These are phyloP conservation scores for Lasioglossum pauxillum DNA, from an alignment of 2,888 invertebrate genomes.

Conservation along the genomic window DNA sequence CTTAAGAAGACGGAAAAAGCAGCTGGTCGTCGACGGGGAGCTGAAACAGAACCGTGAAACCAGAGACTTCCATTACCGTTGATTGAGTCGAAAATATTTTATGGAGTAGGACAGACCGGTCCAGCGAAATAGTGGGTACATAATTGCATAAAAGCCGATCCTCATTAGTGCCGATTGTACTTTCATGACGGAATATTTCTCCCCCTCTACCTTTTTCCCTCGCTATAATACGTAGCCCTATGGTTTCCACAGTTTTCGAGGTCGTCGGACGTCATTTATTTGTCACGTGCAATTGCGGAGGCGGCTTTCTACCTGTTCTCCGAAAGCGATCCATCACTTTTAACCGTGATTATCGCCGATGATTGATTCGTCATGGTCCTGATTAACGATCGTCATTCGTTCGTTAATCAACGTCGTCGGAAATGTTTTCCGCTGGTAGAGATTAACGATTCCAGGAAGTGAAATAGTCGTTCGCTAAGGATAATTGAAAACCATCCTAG, in stretches of 20 bases:
- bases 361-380: slow-evolving; percentile 43
- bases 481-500: not conserved
- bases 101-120: not conserved
- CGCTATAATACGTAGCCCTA: not conserved
- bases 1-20: not conserved
- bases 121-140: slow-evolving; percentile 22
- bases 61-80: slow-evolving; percentile 33
- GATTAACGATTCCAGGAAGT: slow-evolving; percentile 7
- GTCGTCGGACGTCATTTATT: slow-evolving; percentile 5
- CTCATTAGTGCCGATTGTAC: slow-evolving; percentile 25
- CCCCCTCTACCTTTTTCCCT: not conserved
- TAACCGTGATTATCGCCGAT: slow-evolving; percentile 33
- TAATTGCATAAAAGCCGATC: slow-evolving; percentile 37
- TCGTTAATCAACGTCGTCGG: slow-evolving; percentile 46
- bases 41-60: slow-evolving; percentile 29
- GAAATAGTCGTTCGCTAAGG: not conserved
- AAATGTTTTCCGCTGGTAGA: slow-evolving; percentile 3
- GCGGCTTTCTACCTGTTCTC: slow-evolving; percentile 1
- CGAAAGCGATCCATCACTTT: slow-evolving; percentile 35
- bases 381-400: slow-evolving; percentile 46
- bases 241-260: not conserved
- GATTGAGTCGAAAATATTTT: slow-evolving; percentile 40
- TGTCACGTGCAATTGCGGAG: slow-evolving; percentile 3
- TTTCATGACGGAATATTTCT: slow-evolving; percentile 18
- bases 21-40: not conserved